A percentile compares a stretch with the other conserved stretches of the same genome.
Conservation (phyloP, 1,140 invertebrate genomes). For the Drosophila rufa region DNA sequence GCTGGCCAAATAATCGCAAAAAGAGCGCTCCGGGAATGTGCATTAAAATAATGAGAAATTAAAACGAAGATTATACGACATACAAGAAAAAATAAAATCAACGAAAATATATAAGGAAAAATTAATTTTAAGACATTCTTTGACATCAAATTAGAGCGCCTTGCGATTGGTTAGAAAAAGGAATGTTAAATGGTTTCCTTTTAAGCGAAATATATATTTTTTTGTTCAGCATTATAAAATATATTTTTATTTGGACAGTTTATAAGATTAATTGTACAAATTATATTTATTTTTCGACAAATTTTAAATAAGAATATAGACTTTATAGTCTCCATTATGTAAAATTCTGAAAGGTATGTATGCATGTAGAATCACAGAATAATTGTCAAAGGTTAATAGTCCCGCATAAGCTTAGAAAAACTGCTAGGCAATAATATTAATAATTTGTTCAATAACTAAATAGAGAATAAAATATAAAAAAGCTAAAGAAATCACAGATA, state of each 20-base stretch:
- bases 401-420: neutral
- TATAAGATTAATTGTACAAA: too few relatives aligned
- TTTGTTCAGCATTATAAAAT: too few relatives aligned
- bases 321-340: too few relatives aligned
- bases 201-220: neutral
- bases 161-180: neutral
- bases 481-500: too few relatives aligned
- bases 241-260: too few relatives aligned
- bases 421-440: neutral
- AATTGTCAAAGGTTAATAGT: too few relatives aligned
- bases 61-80: constrained; percentile 40
- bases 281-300: too few relatives aligned
- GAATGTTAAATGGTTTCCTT: neutral
- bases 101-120: constrained; percentile 8
- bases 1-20: constrained; percentile 45
- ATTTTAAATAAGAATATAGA: too few relatives aligned
- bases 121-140: constrained; percentile 1
- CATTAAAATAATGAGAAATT: constrained; percentile 62
- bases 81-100: constrained; percentile 4
- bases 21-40: constrained; percentile 37
- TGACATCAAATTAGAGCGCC: constrained; percentile 9
- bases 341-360: too few relatives aligned
- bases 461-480: too few relatives aligned
- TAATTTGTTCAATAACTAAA: too few relatives aligned
- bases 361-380: too few relatives aligned